These are phyloP conservation scores for Stichopus horrens DNA, from an alignment of 53 echinoderm and acorn worm genomes.

Conservation along the genomic window DNA sequence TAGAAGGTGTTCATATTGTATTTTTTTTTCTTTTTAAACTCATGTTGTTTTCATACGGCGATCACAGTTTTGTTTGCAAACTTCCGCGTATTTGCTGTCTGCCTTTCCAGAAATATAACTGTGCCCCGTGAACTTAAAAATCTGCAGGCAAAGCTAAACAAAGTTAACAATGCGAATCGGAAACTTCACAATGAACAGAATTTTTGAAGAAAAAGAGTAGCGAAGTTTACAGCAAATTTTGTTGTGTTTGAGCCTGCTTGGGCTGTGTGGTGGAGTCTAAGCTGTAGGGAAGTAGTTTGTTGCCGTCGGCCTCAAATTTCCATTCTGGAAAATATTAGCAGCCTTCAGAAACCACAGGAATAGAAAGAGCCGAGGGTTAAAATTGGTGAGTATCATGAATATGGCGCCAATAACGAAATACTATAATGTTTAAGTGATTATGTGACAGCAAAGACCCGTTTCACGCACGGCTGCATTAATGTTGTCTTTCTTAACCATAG, in stretches of 20 bases:
- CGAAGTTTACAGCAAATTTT: not conserved
- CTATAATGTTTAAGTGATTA: too few relatives aligned
- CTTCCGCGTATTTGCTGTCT: slow-evolving; percentile 2
- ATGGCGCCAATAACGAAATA: too few relatives aligned
- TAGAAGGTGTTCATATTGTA: not conserved
- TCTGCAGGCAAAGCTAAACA: slow-evolving; percentile 2
- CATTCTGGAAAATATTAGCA: too few relatives aligned
- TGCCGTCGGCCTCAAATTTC: too few relatives aligned
- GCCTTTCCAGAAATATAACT: not conserved
- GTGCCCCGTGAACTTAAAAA: not conserved
- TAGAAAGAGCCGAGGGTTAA: too few relatives aligned
- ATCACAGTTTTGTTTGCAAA: slow-evolving; percentile 4
- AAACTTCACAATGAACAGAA: slow-evolving; percentile 5
- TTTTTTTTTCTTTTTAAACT: not conserved
- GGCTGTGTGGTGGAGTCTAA: not conserved
- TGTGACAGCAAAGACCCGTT: too few relatives aligned
- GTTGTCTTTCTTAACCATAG: too few relatives aligned
- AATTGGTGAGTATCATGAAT: too few relatives aligned
- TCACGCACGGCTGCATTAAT: too few relatives aligned
- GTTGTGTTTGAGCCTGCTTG: not conserved
- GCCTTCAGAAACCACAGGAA: too few relatives aligned
- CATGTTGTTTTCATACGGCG: not conserved
- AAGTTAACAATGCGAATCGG: slow-evolving; percentile 10
- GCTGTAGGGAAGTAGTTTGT: not conserved
- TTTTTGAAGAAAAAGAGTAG: not conserved